A percentile compares a stretch with the other conserved stretches of the same genome.
Conservation (phyloP, 1,140 invertebrate genomes). For the Halyomorpha halys region DNA sequence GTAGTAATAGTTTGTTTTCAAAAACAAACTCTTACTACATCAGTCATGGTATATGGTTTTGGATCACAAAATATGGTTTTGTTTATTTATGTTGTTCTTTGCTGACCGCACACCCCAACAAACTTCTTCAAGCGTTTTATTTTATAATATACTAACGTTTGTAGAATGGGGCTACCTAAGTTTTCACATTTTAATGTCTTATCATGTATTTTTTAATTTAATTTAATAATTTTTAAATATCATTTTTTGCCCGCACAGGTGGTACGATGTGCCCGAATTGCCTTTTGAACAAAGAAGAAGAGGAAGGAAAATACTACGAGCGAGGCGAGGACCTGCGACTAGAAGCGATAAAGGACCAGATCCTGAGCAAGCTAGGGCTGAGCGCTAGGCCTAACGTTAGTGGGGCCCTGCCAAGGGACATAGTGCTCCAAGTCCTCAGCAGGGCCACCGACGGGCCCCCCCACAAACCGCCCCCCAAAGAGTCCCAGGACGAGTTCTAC, state of each 20-base stretch:
- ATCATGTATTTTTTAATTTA: too few relatives aligned
- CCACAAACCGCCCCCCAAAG: slow-evolving; percentile 36
- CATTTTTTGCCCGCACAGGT: background rate
- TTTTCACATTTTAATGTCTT: too few relatives aligned
- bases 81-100: too few relatives aligned
- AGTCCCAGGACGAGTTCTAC: slow-evolving; percentile 55
- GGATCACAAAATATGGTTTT: too few relatives aligned
- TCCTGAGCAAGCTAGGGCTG: slow-evolving; percentile 60
- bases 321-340: slow-evolving; percentile 42
- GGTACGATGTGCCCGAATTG: slow-evolving; percentile 27
- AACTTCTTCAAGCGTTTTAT: too few relatives aligned
- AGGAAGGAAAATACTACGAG: slow-evolving; percentile 19
- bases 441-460: slow-evolving; percentile 45
- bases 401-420: slow-evolving; percentile 47
- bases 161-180: too few relatives aligned
- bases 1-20: too few relatives aligned
- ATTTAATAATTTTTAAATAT: too few relatives aligned
- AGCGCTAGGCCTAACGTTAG: slow-evolving; percentile 57
- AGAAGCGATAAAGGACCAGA: slow-evolving; percentile 66
- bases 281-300: slow-evolving; percentile 24
- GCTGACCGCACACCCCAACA: too few relatives aligned
- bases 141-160: too few relatives aligned
- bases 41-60: too few relatives aligned
- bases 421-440: slow-evolving; percentile 57
- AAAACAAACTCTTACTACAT: too few relatives aligned